Conservation (phyloP, 2,888 invertebrate species). For the Leucophenga maculata region DNA sequence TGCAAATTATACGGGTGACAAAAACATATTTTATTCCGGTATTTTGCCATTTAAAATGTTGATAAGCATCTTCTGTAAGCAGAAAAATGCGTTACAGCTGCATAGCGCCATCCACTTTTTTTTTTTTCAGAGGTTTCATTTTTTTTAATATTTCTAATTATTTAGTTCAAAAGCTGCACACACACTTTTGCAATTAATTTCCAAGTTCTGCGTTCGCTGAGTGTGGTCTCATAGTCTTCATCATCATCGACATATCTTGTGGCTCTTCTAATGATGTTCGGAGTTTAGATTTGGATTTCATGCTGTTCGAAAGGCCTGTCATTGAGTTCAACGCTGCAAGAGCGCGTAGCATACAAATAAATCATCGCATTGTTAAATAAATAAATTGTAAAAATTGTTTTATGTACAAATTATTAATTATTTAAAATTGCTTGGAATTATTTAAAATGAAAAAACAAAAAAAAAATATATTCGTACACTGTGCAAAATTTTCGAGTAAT, state of each 20-base stretch:
- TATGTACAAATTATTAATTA: slow-evolving; percentile 16
- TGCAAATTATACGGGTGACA: no score
- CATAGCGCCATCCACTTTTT: background rate
- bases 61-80: slow-evolving; percentile 17
- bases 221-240: slow-evolving; percentile 45
- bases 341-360: slow-evolving; percentile 42
- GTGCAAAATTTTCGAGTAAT: slow-evolving; percentile 27
- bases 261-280: slow-evolving; percentile 55
- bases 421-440: slow-evolving; percentile 9
- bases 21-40: no score
- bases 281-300: slow-evolving; percentile 44
- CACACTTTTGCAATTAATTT: slow-evolving; percentile 24
- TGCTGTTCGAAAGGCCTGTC: slow-evolving; percentile 62
- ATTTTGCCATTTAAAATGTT: background rate
- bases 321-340: slow-evolving; percentile 38
- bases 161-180: slow-evolving; percentile 18
- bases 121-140: background rate
- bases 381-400: slow-evolving; percentile 55
- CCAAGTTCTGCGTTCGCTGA: slow-evolving; percentile 29
- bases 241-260: slow-evolving; percentile 9
- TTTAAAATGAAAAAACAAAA: slow-evolving; percentile 1
- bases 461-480: background rate
- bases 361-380: slow-evolving; percentile 62
- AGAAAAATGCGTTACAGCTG: slow-evolving; percentile 21
- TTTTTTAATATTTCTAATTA: background rate